Base-by-base conservation (phyloP, 2,888 invertebrate genomes). In the Nomada ruficornis region DNA sequence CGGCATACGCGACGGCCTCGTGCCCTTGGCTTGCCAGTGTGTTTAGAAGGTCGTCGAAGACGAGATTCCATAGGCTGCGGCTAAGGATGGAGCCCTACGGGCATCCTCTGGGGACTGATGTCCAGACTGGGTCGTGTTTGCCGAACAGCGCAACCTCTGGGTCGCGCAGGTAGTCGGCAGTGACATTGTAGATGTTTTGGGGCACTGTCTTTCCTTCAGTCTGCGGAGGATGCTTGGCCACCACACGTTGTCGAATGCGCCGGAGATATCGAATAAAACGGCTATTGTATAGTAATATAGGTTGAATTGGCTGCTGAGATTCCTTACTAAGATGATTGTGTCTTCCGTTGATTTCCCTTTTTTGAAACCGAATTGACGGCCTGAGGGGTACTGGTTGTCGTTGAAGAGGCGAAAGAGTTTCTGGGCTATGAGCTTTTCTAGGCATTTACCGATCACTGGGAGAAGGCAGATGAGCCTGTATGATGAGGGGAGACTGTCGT, bases 11-110 rank as follows among this genome's bases (percentile, higher is more conserved):
- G 10, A 36, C 42, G 0, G 23, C 20, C 18, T 54, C 67, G 18
- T 29, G 11, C 5, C 11, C 29, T 1, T 15, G 13, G 13, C 1
- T 50, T 2, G 15, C 15, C 9, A 15, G 10, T 0, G 26, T 13
- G 0, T 42, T 29, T 0, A 36, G 29, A n/a, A n/a, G 54, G 26
- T 54, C 55, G 15, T 52, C 3, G 2, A 29, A 52, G 0, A n/a
- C 2, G 0, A 29, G 29, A 7, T 29, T 29, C 29, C 29, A 29
- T 0, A 7, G 29, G 7, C 29, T 29, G 7, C 42, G 67, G 2
- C 69, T 47, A 1, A 69, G 47, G n/a, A 69, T 59, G 15, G 69
- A 69, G 5, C 69, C 69, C 13, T 69, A 59, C 2, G 69, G 69
- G 26, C 69, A 69, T 0, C 69, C 69, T 10, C 20, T 69, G 2